phyloP scores from a whole-genome alignment of 2,888 invertebrate species.

The Synanthedon vespiformis region DNA sequence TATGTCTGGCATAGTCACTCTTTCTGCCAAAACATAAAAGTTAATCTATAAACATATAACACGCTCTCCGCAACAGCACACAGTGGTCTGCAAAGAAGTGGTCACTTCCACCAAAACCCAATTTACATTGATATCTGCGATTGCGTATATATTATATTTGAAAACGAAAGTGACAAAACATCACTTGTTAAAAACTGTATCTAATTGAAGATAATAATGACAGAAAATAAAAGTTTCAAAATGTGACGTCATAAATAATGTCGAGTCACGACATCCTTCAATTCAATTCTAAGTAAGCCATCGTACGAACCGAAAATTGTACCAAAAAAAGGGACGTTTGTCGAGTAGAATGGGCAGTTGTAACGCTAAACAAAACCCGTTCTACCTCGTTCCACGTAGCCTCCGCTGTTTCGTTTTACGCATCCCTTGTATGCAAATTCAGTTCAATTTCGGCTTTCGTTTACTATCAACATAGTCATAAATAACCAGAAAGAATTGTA shows the following conservation, averaged over 20 bases:
- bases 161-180: too few species aligned
- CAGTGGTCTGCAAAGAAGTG: too few species aligned
- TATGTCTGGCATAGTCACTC: too few species aligned
- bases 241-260: neutral
- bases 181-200: too few species aligned
- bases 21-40: too few species aligned
- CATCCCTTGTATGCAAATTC: conserved; percentile 51
- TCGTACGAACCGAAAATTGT: conserved; percentile 13
- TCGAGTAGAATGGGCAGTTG: conserved; percentile 21
- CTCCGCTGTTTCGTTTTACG: conserved; percentile 13
- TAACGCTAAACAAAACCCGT: conserved; percentile 13
- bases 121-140: too few species aligned
- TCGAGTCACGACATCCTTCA: conserved; percentile 11
- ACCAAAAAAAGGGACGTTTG: conserved; percentile 16
- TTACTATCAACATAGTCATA: conserved; percentile 32
- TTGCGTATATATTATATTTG: too few species aligned
- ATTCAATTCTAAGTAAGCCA: conserved; percentile 26
- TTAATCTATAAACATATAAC: too few species aligned
- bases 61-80: too few species aligned
- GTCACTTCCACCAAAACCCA: too few species aligned
- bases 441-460: conserved; percentile 34
- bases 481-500: conserved; percentile 26
- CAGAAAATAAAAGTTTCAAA: neutral
- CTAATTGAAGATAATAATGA: too few species aligned
- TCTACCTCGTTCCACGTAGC: conserved; percentile 7